Evolutionary conservation across 2,113 vertebrate genomes (phyloP).

Genomic region (Turdus rufiventris): DNA sequence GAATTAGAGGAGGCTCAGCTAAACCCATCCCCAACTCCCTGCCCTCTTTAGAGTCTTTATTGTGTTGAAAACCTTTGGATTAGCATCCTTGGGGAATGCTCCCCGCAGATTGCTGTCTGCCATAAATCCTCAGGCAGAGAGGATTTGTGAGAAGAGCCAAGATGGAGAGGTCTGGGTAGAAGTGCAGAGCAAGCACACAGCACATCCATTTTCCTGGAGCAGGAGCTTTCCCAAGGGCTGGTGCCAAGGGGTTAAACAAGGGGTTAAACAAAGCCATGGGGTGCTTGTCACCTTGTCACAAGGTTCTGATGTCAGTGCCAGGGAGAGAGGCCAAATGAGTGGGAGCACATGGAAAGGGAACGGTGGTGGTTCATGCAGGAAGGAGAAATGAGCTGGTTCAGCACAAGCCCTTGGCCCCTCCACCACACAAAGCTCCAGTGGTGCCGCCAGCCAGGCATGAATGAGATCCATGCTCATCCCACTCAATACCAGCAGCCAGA

Average conservation of each 20-base stretch:
- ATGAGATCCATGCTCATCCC: background rate
- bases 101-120: background rate
- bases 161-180: background rate
- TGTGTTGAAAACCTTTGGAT: background rate
- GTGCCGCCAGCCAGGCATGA: background rate
- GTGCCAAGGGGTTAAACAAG: background rate
- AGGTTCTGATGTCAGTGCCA: background rate
- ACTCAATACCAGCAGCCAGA: background rate
- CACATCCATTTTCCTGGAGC: background rate
- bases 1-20: background rate
- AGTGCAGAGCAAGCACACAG: background rate
- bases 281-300: background rate
- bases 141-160: background rate
- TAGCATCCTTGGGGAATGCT: background rate
- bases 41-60: background rate
- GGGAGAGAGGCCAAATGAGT: background rate
- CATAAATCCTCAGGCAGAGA: background rate
- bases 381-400: background rate
- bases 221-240: background rate
- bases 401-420: background rate
- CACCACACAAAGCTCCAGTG: accelerated
- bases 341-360: background rate
- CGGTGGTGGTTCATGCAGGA: background rate
- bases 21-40: background rate
- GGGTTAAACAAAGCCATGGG: background rate